A percentile compares a stretch with the other conserved stretches of the same genome.
phyloP scores from a whole-genome alignment of 2,113 vertebrate genomes.

The Psettodes erumei region DNA sequence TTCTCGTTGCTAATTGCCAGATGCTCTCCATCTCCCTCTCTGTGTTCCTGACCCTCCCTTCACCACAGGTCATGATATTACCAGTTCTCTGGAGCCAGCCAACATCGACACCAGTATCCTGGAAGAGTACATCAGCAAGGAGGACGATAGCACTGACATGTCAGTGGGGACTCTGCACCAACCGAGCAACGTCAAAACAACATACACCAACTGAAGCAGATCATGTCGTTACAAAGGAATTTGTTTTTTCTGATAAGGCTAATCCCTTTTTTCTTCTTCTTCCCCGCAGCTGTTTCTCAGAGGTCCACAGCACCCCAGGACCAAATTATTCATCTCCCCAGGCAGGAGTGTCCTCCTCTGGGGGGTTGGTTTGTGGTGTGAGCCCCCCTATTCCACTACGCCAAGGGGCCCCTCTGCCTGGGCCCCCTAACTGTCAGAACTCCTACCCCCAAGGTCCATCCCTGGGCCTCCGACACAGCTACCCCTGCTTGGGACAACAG shows the following conservation, averaged over 20 bases:
- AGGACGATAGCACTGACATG: slow-evolving; percentile 96
- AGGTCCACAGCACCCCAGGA: slow-evolving; percentile 87
- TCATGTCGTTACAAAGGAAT: slow-evolving; percentile 78
- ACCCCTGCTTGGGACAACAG: slow-evolving; percentile 86
- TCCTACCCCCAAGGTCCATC: slow-evolving; percentile 82
- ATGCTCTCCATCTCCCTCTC: slow-evolving; percentile 69
- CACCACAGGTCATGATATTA: slow-evolving; percentile 95
- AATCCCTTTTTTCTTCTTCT: slow-evolving; percentile 43
- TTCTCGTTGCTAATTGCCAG: slow-evolving; percentile 71
- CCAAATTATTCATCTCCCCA: slow-evolving; percentile 83
- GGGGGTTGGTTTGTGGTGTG: slow-evolving; percentile 83
- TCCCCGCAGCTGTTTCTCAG: slow-evolving; percentile 92
- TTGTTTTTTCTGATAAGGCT: slow-evolving; percentile 77
- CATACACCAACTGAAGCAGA: slow-evolving; percentile 53
- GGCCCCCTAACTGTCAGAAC: slow-evolving; percentile 81
- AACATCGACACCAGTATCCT: slow-evolving; percentile 99
- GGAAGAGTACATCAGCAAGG: slow-evolving; percentile 99
- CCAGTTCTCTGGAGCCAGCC: slow-evolving; percentile 94
- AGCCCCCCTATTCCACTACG: slow-evolving; percentile 83
- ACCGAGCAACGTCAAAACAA: slow-evolving; percentile 70
- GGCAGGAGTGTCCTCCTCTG: slow-evolving; percentile 81
- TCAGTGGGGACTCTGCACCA: slow-evolving; percentile 83
- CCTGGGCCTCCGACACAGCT: slow-evolving; percentile 87
- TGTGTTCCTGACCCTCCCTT: slow-evolving; percentile 60
- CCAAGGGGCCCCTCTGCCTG: slow-evolving; percentile 74